Evolutionary conservation across 2,797 vertebrate species (phyloP).

Genomic region (Spinibarbus caldwelli): DNA sequence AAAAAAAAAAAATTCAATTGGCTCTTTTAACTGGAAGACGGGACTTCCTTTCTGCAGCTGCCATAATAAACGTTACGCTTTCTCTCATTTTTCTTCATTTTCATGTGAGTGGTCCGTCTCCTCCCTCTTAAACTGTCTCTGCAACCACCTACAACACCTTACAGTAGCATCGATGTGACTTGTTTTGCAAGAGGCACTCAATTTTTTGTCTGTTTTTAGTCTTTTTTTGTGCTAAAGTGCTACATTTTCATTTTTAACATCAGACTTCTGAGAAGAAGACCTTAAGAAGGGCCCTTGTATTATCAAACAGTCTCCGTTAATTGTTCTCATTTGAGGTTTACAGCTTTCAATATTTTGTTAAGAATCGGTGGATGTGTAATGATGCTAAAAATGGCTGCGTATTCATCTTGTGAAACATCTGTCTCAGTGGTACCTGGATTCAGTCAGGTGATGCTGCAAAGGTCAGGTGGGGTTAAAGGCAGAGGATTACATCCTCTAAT

Average conservation of each 20-base stretch:
- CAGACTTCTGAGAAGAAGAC: neutral
- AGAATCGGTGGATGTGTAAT: constrained; percentile 46
- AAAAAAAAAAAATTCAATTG: neutral
- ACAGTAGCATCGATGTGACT: neutral
- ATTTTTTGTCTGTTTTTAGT: neutral
- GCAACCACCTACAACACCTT: neutral
- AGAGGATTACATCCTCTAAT: constrained; percentile 51
- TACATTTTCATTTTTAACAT: constrained; percentile 4
- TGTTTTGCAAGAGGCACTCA: neutral
- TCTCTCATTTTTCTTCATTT: neutral
- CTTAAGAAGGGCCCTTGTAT: neutral
- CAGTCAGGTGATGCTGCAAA: constrained; percentile 43
- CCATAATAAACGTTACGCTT: neutral
- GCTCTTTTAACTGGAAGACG: neutral
- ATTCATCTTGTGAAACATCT: constrained; percentile 34
- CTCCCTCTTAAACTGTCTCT: neutral
- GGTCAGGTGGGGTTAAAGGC: constrained; percentile 46
- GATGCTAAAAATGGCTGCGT: constrained; percentile 31
- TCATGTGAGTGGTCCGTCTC: neutral
- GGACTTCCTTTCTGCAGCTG: neutral
- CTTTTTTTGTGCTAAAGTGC: neutral
- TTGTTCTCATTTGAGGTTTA: constrained; percentile 31
- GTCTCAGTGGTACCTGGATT: constrained; percentile 41
- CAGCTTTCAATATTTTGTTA: constrained; percentile 19
- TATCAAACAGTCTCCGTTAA: constrained; percentile 23